These are phyloP conservation scores for Spisula solida DNA, from an alignment of 2,888 invertebrate genomes.

Conservation along the genomic window DNA sequence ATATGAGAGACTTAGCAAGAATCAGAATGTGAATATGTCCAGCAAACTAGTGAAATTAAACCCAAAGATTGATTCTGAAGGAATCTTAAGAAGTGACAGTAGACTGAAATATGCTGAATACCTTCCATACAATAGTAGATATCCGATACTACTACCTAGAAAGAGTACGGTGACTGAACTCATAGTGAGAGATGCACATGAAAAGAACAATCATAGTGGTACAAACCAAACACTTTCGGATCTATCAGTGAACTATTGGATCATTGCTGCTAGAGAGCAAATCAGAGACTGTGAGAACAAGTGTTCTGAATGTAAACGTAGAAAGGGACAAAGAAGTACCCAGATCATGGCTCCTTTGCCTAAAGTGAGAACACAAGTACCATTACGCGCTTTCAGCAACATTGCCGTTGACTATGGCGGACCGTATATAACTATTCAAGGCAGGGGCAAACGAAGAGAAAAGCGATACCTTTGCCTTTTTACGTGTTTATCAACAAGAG, in stretches of 20 bases:
- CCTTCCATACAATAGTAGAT: neutral
- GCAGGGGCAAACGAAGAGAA: slow-evolving; percentile 53
- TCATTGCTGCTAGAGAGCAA: slow-evolving; percentile 62
- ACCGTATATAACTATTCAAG: slow-evolving; percentile 63
- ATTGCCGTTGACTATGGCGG: slow-evolving; percentile 61
- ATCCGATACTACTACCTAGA: slow-evolving; percentile 28
- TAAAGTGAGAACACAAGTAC: slow-evolving; percentile 21
- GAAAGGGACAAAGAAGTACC: slow-evolving; percentile 41
- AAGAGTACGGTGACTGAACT: slow-evolving; percentile 57
- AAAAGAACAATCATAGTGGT: slow-evolving; percentile 52
- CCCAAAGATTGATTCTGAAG: neutral
- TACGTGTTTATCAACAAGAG: slow-evolving; percentile 65
- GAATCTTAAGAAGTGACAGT: neutral
- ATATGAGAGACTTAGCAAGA: slow-evolving; percentile 1
- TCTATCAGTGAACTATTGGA: slow-evolving; percentile 62
- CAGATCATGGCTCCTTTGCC: slow-evolving; percentile 66
- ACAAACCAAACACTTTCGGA: slow-evolving; percentile 57
- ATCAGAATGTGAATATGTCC: neutral
- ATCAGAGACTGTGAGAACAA: slow-evolving; percentile 60
- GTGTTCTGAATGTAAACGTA: slow-evolving; percentile 49
- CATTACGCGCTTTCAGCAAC: slow-evolving; percentile 51
- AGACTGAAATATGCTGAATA: slow-evolving; percentile 13
- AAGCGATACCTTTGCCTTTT: slow-evolving; percentile 71
- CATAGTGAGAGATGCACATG: slow-evolving; percentile 62
- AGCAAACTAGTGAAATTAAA: neutral